Evolutionary conservation across 2,113 vertebrate species (phyloP).

Genomic region (Struthidea cinerea): DNA sequence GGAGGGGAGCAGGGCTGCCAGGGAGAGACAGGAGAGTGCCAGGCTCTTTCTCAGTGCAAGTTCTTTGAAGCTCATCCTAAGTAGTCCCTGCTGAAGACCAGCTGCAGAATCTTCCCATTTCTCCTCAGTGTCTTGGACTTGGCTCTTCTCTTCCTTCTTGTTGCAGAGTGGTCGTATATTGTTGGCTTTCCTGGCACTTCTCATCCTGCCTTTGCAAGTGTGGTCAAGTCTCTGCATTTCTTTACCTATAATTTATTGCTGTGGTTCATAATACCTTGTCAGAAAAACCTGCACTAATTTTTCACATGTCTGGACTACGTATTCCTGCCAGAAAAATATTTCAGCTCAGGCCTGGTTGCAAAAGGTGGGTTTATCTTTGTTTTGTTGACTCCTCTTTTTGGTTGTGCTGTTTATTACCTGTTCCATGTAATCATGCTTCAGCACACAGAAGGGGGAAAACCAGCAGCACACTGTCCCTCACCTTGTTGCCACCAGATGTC

Average conservation of each 20-base stretch:
- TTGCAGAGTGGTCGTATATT: rapidly evolving
- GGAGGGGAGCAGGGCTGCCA: not conserved
- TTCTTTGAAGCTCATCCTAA: not conserved
- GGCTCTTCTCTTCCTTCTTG: not conserved
- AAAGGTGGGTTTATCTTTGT: not conserved
- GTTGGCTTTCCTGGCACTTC: not conserved
- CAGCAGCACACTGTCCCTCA: not conserved
- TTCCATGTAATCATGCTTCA: not conserved
- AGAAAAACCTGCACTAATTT: not conserved
- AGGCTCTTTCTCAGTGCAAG: rapidly evolving
- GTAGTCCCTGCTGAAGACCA: not conserved
- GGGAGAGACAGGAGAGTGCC: not conserved
- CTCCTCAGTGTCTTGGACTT: not conserved
- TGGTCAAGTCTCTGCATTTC: rapidly evolving
- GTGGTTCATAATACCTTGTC: not conserved
- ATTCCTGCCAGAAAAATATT: not conserved
- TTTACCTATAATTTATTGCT: not conserved
- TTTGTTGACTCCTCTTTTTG: not conserved
- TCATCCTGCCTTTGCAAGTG: not conserved
- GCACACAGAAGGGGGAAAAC: not conserved
- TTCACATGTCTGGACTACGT: not conserved
- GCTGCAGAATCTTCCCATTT: not conserved
- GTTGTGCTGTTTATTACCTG: not conserved
- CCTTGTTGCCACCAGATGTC: not conserved
- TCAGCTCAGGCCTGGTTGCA: not conserved